Base-by-base conservation (phyloP, 1,140 invertebrate species). In the Akabosia matsudoensis region DNA sequence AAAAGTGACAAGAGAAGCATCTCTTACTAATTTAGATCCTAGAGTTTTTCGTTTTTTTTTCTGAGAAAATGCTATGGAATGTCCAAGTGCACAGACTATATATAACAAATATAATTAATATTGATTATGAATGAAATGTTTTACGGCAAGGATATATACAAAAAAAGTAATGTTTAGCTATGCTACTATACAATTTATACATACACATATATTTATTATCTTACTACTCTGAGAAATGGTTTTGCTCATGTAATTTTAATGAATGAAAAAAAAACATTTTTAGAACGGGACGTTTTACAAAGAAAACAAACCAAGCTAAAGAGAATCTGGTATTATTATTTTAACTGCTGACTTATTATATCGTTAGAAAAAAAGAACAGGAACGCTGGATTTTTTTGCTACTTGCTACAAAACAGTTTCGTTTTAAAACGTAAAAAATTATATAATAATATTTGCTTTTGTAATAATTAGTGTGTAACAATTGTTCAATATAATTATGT, bases 81-180 rank as follows among this genome's bases (percentile, higher is more conserved):
- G 61, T 67, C 61, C 61, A 67, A 67, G 61, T 67, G 61, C 61
- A 67, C 61, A 67, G 61, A 67, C 61, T 67, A 67, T 67, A 67
- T 67, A n/a, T n/a, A n/a, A n/a, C n/a, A n/a, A n/a, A n/a, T n/a
- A n/a, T n/a, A 45, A 67, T 67, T 13, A 13, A 16, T 56, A 56
- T n/a, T 56, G 14, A 67, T 22, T 67, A 67, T 67, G 22, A 45
- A 45, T 45, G 7, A 45, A 18, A 10, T 45, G 18, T 45, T 45
- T 45, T 45, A 45, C 37, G n/a, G n/a, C n/a, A n/a, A n/a, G n/a
- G n/a, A n/a, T n/a, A n/a, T n/a, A n/a, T n/a, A n/a, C n/a, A n/a
- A n/a, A n/a, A n/a, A n/a, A n/a, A n/a, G 18, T 10, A 45, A 45
- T 45, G 18, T 45, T 45, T 45, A 45, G 18, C 18, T 45, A 45